Base-by-base conservation (phyloP, 2,797 vertebrate species). In the Muscicapa striata region DNA sequence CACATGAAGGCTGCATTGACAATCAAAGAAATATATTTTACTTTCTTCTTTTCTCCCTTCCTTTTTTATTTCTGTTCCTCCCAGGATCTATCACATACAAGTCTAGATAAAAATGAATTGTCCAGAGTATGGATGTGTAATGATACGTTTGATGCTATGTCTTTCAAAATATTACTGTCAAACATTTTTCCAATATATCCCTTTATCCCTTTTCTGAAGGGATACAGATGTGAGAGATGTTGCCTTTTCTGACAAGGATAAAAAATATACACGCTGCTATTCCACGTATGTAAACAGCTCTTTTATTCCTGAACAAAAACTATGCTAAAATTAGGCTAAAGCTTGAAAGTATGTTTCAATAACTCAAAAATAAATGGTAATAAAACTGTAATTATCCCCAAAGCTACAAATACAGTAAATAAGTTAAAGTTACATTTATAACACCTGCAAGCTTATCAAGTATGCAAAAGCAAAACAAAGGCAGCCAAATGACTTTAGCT, bases 401-500 rank as follows among this genome's bases (percentile, higher is more conserved):
- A 90, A 94, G 89, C 93, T 88, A 78, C 58, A 92, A 81, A 91
- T 84, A 68, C 61, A 51, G 86, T 94, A 95, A 95, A 95, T 94
- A 94, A 95, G 87, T 94, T 96, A 89, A 95, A 74, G 90, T 92
- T 76, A 83, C 70, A 90, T 94, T 94, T 93, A 83, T 94, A 85
- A 85, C 68, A 94, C 85, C 93, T 95, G 63, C 80, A 93, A 95
- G 63, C 52, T 8, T 82, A 80, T 86, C 87, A 93, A 84, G 70
- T 52, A 88, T 84, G 73, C 67, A 84, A 58, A 91, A 86, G 67
- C 92, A 94, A 86, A 94, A 92, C 85, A 93, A 94, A 95, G 80
- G 83, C 80, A 68, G 55, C 74, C 83, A 94, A 96, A 96, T 93
- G 52, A 94, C 83, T 95, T 95, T 84, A 90, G 74, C 70, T 96